Percentiles rank a stretch among this genome's conserved stretches.
phyloP scores from a whole-genome alignment of 2,888 invertebrate species.

The Caenorhabditis uteleia region DNA sequence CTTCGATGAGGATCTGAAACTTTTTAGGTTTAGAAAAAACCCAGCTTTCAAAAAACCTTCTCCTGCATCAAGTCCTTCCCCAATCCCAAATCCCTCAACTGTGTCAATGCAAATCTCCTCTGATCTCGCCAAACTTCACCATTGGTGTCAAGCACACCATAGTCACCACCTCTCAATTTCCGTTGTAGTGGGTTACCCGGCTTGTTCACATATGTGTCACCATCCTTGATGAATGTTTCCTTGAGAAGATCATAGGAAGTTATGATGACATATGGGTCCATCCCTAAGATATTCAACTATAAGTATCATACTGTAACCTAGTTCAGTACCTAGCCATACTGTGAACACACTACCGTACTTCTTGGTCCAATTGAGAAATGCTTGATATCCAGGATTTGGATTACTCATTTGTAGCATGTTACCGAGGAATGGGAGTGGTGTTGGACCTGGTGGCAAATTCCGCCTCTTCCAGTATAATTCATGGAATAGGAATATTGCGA shows the following conservation, averaged over 20 bases:
- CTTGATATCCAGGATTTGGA: slow-evolving; percentile 23
- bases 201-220: slow-evolving; percentile 34
- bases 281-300: slow-evolving; percentile 10
- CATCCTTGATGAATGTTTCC: slow-evolving; percentile 44
- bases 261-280: slow-evolving; percentile 28
- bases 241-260: slow-evolving; percentile 28
- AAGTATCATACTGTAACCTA: no score
- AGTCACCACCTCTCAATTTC: slow-evolving; percentile 26
- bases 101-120: slow-evolving; percentile 24
- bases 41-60: background rate
- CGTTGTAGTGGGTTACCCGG: slow-evolving; percentile 5
- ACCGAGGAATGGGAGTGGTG: slow-evolving; percentile 33
- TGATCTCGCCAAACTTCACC: slow-evolving; percentile 36
- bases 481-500: slow-evolving; percentile 2
- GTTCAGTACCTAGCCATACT: slow-evolving; percentile 22
- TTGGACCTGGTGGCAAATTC: slow-evolving; percentile 38
- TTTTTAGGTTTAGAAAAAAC: no score
- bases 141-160: slow-evolving; percentile 33
- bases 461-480: slow-evolving; percentile 10
- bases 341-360: slow-evolving; percentile 23
- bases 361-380: slow-evolving; percentile 14
- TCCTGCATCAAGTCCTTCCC: slow-evolving; percentile 39
- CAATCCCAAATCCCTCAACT: slow-evolving; percentile 29
- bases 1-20: no score
- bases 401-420: slow-evolving; percentile 9